Evolutionary conservation across 2,888 invertebrate species (phyloP), one percentile per base, ranked within the genome.

Genomic region (Saturnia japonica): DNA sequence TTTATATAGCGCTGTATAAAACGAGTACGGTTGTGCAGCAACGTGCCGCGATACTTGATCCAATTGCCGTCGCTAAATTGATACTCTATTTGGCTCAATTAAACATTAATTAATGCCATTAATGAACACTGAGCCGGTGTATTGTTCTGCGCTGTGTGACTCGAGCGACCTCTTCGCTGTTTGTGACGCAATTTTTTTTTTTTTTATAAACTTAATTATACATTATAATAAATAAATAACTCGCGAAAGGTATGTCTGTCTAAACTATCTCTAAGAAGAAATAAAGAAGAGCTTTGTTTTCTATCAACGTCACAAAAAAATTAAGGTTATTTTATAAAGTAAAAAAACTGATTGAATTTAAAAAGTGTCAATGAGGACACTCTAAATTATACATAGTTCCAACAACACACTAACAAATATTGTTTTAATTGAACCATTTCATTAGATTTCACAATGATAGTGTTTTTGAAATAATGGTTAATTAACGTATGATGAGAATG

Each of bases 31-130:
- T 43, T 14, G 40, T 62, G 64, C 68, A 62, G 68, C 54, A 25
- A 64, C 22, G 70, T 68, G 60, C 47, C 62, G 71, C 45, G 70
- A 68, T 85, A 88, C 89, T 88, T 90, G 92, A 91, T 91, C 90
- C 91, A 91, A 91, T 92, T 91, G 91, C 78, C 84, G 88, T 88
- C 85, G 88, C 91, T 91, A 91, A 92, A 91, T 91, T 91, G 91
- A 90, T 91, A 91, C 91, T 91, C 91, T 90, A 92, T 93, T 93
- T 91, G 88, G 90, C 86, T 91, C 93, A 92, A 93, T 93, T 93
- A 91, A 91, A 85, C 90, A 89, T 91, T 92, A 93, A 93, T 93
- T 93, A 92, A 86, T 89, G 88, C 83, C 85, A 85, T 87, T 91
- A 93, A 92, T 92, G 91, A 91, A 91, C 89, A 88, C 85, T 82